phyloP scores from a whole-genome alignment of 1,140 invertebrate genomes.

The Epicauta chinensis region DNA sequence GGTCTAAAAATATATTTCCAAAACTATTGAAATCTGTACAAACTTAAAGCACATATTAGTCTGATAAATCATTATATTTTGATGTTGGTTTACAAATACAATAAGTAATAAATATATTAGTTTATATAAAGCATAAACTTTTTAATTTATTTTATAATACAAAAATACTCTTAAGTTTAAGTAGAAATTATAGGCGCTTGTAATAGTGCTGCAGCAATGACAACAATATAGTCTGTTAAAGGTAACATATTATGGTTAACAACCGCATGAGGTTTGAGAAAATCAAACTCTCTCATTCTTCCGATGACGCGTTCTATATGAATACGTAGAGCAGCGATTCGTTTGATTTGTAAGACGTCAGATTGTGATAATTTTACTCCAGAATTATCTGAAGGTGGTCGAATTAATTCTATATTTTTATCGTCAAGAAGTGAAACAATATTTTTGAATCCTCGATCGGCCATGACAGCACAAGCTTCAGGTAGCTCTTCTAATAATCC shows the following conservation, averaged over 20 bases:
- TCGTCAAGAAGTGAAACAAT: constrained; percentile 28
- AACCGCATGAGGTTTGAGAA: constrained; percentile 29
- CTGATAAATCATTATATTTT: not conserved
- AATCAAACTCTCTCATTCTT: constrained; percentile 18
- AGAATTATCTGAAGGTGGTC: constrained; percentile 32
- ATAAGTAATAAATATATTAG: not conserved
- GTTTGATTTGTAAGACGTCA: constrained; percentile 20
- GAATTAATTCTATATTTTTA: constrained; percentile 30
- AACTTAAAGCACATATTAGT: not conserved
- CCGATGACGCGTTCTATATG: constrained; percentile 28
- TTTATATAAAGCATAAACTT: not conserved
- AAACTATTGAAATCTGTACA: constrained; percentile 17
- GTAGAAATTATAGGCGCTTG: constrained; percentile 20
- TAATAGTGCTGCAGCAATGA: constrained; percentile 24
- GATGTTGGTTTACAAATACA: not conserved
- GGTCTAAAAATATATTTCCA: constrained; percentile 20
- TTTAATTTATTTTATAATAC: not conserved
- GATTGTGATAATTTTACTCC: constrained; percentile 20
- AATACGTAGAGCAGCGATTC: constrained; percentile 25
- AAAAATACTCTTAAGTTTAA: not conserved
- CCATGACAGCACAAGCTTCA: constrained; percentile 31
- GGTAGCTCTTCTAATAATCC: constrained; percentile 32
- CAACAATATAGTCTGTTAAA: constrained; percentile 11
- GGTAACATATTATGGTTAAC: constrained; percentile 21
- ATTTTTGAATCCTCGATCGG: constrained; percentile 41